Conservation (phyloP, 2,113 vertebrate genomes). For the Pangasianodon hypophthalmus region DNA sequence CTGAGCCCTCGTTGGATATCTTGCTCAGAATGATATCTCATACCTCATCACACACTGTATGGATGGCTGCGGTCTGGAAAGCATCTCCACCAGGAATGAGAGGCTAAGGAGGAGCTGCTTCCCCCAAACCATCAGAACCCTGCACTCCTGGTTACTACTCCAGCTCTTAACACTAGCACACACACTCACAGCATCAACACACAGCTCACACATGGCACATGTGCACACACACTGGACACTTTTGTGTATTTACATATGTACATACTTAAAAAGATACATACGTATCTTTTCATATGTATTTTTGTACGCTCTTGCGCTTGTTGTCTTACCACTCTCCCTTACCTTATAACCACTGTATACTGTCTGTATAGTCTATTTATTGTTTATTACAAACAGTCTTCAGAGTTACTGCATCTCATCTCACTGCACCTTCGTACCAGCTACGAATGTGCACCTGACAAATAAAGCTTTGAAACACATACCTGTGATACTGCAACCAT, state of each 20-base stretch:
- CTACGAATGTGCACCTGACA: too few species aligned
- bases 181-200: too few species aligned
- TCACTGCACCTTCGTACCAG: too few species aligned
- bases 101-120: neutral
- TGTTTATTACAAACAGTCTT: too few species aligned
- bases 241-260: too few species aligned
- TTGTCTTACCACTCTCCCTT: neutral
- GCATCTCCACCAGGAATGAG: neutral
- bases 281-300: too few species aligned
- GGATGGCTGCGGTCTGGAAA: neutral
- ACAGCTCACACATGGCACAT: too few species aligned
- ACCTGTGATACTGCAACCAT: neutral
- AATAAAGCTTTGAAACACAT: too few species aligned
- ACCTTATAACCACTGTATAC: neutral
- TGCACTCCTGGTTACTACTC: neutral
- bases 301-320: neutral
- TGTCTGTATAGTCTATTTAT: too few species aligned
- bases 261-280: too few species aligned
- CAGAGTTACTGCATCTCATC: neutral
- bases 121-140: neutral
- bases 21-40: neutral
- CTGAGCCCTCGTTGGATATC: neutral
- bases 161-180: too few species aligned
- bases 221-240: too few species aligned
- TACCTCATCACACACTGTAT: neutral